These are phyloP conservation scores for Oceanodroma tethys DNA, from an alignment of 2,113 vertebrate genomes.

Conservation along the genomic window DNA sequence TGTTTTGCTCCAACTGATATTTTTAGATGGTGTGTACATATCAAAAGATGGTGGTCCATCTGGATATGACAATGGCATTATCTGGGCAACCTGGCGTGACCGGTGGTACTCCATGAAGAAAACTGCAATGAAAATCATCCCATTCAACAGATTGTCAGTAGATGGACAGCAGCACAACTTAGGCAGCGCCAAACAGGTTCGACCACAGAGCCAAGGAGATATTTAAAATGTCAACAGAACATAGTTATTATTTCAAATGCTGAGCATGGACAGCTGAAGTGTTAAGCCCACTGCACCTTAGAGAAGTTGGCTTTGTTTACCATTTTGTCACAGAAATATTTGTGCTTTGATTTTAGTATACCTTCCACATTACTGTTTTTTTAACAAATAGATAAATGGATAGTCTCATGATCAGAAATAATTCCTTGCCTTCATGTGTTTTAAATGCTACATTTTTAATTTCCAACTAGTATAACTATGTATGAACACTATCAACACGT, in stretches of 20 bases:
- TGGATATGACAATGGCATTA: slow-evolving; percentile 89
- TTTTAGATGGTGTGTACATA: slow-evolving; percentile 84
- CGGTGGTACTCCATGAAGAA: slow-evolving; percentile 96
- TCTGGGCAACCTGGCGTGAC: slow-evolving; percentile 89
- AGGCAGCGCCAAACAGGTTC: slow-evolving; percentile 72
- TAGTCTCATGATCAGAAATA: not conserved
- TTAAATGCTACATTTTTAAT: not conserved
- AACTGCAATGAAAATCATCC: slow-evolving; percentile 93
- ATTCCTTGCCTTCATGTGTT: not conserved
- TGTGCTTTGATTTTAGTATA: not conserved
- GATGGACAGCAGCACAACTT: slow-evolving; percentile 73
- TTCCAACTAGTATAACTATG: not conserved
- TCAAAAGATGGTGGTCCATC: slow-evolving; percentile 69
- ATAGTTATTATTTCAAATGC: not conserved
- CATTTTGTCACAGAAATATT: not conserved
- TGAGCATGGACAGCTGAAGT: not conserved
- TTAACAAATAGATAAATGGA: not conserved
- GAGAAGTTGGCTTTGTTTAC: not conserved
- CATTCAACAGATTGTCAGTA: slow-evolving; percentile 77
- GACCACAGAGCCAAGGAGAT: slow-evolving; percentile 16
- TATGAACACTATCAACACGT: not conserved
- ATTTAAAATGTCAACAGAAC: slow-evolving; percentile 2
- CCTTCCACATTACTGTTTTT: not conserved
- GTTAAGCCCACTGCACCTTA: not conserved
- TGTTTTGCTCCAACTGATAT: not conserved